Conservation (phyloP, 2,113 vertebrate species). For the Leptobrachium ailaonicum region DNA sequence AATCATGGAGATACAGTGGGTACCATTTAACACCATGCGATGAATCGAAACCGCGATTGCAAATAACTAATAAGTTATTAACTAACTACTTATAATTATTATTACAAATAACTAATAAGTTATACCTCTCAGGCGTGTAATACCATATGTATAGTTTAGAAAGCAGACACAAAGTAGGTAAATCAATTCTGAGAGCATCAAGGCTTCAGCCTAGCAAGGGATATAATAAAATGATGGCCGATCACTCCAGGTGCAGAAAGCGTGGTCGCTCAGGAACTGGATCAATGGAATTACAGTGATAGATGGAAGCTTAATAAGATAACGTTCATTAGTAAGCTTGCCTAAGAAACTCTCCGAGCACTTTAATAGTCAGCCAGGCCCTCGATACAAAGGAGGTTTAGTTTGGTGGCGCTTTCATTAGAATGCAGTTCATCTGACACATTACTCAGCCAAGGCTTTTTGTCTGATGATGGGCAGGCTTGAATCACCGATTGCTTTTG, state of each 20-base stretch:
- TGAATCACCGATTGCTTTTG: neutral
- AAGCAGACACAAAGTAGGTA: neutral
- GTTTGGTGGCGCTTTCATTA: conserved; percentile 45
- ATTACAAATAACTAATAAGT: too few species aligned
- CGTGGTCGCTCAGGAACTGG: conserved; percentile 33
- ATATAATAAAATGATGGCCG: conserved; percentile 37
- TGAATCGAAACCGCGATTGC: neutral
- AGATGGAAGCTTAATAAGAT: conserved; percentile 49
- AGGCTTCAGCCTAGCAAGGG: conserved; percentile 5
- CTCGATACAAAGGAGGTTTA: conserved; percentile 28
- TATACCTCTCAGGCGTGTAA: too few species aligned
- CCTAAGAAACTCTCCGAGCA: conserved; percentile 41
- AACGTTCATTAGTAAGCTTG: conserved; percentile 45
- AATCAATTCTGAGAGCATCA: conserved; percentile 13
- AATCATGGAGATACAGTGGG: too few species aligned
- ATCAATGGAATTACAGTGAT: conserved; percentile 48
- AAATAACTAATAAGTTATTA: neutral
- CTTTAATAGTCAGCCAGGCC: conserved; percentile 36
- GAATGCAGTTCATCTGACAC: conserved; percentile 35
- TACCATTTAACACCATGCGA: too few species aligned
- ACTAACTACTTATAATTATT: too few species aligned
- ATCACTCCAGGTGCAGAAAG: conserved; percentile 47
- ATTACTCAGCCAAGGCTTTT: neutral
- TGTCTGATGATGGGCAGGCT: neutral
- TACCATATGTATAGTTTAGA: neutral